Percentiles rank a stretch among this genome's conserved stretches.
These are phyloP conservation scores for Uropetala carovei DNA, from an alignment of 2,888 invertebrate species.

Conservation along the genomic window DNA sequence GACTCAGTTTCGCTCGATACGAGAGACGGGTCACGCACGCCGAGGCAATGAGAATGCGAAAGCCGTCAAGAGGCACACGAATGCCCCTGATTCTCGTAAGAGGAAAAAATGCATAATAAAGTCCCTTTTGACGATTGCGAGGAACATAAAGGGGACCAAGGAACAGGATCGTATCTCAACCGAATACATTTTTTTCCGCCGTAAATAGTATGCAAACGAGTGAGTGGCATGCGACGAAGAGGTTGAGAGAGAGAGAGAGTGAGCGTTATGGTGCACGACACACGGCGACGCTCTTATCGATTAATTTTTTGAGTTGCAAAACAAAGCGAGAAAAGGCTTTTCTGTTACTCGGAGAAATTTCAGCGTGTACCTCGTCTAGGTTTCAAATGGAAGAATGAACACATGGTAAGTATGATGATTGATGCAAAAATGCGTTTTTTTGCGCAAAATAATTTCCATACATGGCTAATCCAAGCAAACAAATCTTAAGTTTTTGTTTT, in stretches of 20 bases:
- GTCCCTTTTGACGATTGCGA: neutral
- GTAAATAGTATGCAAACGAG: neutral
- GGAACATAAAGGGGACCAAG: neutral
- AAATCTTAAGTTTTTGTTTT: too few relatives aligned
- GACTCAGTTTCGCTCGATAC: neutral
- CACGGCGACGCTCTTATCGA: neutral
- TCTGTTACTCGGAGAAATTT: neutral
- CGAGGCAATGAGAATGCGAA: neutral
- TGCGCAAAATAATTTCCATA: too few relatives aligned
- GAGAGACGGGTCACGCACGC: neutral
- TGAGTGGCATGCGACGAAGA: neutral
- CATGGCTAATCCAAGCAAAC: too few relatives aligned
- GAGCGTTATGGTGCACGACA: neutral
- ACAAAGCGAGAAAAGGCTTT: neutral
- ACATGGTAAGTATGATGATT: too few relatives aligned
- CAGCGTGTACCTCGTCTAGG: too few relatives aligned
- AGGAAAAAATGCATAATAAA: neutral
- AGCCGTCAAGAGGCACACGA: neutral
- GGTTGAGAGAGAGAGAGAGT: neutral
- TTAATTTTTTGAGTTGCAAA: neutral
- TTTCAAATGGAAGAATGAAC: too few relatives aligned
- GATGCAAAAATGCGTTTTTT: too few relatives aligned
- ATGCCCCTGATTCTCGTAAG: neutral
- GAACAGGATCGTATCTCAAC: slow-evolving; percentile 12
- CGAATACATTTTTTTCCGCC: neutral